phyloP scores from a whole-genome alignment of 2,113 vertebrate species.

The Herpetotheres cachinnans region DNA sequence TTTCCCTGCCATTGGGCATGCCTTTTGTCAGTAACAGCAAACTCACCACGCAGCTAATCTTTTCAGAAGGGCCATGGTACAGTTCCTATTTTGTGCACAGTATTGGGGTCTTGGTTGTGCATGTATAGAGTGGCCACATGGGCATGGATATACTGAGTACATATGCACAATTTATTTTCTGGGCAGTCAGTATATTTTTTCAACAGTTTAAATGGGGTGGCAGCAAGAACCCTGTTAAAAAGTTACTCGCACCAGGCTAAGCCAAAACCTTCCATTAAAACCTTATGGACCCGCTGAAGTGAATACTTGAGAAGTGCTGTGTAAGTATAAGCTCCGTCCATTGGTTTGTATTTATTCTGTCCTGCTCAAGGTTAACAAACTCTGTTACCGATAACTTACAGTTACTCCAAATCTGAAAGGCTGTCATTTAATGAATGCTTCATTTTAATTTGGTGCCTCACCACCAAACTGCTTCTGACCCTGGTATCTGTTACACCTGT shows the following conservation, averaged over 20 bases:
- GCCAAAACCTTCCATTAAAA: not conserved
- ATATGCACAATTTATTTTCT: not conserved
- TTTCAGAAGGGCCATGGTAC: not conserved
- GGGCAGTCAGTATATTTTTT: not conserved
- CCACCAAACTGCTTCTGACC: not conserved
- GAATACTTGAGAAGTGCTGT: not conserved
- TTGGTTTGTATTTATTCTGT: not conserved
- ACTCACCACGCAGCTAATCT: not conserved
- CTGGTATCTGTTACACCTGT: not conserved
- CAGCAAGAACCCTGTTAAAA: not conserved
- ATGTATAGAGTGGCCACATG: accelerated
- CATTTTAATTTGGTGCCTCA: not conserved
- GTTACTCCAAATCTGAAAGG: not conserved
- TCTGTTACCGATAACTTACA: not conserved
- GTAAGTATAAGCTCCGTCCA: not conserved
- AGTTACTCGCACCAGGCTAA: not conserved
- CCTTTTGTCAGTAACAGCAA: not conserved
- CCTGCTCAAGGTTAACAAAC: not conserved
- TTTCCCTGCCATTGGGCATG: not conserved
- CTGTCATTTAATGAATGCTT: not conserved
- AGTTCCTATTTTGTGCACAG: not conserved
- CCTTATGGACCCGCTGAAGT: not conserved
- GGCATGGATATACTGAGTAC: accelerated
- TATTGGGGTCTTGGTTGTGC: not conserved
- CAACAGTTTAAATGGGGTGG: not conserved